These are phyloP conservation scores for Cactoblastis cactorum DNA, from an alignment of 2,888 invertebrate species.

Conservation along the genomic window DNA sequence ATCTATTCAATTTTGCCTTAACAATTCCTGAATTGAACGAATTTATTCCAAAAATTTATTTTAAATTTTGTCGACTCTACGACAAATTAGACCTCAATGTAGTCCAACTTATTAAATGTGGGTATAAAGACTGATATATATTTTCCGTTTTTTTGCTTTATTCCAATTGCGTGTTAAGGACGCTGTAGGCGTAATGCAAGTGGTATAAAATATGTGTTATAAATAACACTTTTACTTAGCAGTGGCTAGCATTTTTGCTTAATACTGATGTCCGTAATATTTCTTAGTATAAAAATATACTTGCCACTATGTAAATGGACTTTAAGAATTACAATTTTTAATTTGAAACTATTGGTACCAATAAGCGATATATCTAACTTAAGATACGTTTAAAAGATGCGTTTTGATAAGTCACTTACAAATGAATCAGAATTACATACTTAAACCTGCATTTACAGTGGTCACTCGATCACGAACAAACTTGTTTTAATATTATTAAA, in stretches of 20 bases:
- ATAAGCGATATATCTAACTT: too few relatives aligned
- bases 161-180: slow-evolving; percentile 31
- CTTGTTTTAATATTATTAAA: too few relatives aligned
- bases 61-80: neutral
- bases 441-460: too few relatives aligned
- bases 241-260: neutral
- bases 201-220: slow-evolving; percentile 3
- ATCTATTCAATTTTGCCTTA: neutral
- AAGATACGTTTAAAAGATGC: too few relatives aligned
- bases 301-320: neutral
- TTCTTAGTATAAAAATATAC: neutral
- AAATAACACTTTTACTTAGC: slow-evolving; percentile 2
- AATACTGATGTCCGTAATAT: neutral
- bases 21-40: neutral
- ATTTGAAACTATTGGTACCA: too few relatives aligned
- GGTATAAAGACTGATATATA: slow-evolving; percentile 75
- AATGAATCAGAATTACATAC: too few relatives aligned
- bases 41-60: neutral
- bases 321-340: neutral
- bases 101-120: slow-evolving; percentile 72
- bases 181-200: slow-evolving; percentile 3
- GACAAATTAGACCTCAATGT: neutral
- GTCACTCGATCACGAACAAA: too few relatives aligned
- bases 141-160: slow-evolving; percentile 54
- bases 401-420: too few relatives aligned